Evolutionary conservation across 2,888 invertebrate species (phyloP).

Genomic region (Diaphora mendica): DNA sequence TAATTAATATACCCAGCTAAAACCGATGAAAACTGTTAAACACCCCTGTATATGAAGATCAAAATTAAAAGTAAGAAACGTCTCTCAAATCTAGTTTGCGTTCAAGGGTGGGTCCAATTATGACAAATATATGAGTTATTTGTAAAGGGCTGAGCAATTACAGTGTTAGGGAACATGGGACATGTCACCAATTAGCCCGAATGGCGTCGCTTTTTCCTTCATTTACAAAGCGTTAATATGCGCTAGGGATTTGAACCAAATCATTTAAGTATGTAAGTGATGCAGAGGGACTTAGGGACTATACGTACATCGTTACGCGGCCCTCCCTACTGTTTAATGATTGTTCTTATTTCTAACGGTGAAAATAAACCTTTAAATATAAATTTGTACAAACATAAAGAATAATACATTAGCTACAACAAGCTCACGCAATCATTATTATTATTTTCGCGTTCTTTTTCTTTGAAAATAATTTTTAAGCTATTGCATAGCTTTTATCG

Average conservation of each 20-base stretch:
- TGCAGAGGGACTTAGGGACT: neutral
- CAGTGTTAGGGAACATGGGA: conserved; percentile 1
- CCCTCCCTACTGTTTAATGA: neutral
- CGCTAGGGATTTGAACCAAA: neutral
- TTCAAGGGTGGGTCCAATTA: neutral
- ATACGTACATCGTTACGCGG: neutral
- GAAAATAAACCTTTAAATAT: neutral
- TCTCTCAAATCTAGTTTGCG: conserved; percentile 1
- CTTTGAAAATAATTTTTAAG: no score
- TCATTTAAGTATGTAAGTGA: neutral
- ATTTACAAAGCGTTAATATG: conserved; percentile 4
- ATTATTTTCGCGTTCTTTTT: neutral
- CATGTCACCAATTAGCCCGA: conserved; percentile 3
- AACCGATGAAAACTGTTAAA: neutral
- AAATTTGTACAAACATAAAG: neutral
- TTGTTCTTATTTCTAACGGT: neutral
- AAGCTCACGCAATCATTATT: no score
- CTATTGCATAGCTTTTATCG: no score
- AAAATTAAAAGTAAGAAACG: neutral
- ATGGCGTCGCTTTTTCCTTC: neutral
- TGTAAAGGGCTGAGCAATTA: conserved; percentile 9
- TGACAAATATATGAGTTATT: neutral
- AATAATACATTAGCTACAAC: neutral
- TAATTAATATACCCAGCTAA: neutral
- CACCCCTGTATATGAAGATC: no score